Evolutionary conservation across 2,797 vertebrate species (phyloP), one percentile per base, ranked within the genome.

Genomic region (Coregonus suidteri): DNA sequence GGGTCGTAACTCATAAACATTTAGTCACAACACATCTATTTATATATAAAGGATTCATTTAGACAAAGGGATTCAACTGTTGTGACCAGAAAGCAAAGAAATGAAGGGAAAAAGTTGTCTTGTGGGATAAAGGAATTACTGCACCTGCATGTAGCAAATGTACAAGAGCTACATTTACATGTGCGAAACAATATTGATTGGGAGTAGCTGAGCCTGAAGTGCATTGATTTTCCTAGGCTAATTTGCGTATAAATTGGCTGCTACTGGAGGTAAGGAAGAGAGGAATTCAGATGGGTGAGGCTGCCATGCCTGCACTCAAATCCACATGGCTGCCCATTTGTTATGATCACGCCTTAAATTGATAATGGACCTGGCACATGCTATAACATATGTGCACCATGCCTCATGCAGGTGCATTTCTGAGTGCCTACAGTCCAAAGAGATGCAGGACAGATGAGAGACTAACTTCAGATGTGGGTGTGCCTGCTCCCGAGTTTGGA

Each of bases 171-270:
- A 67, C 31, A 31, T 67, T 67, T 5, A 30, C 31, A 67, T 16
- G 30, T 75, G 37, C 64, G 81, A 85, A 83, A 84, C 77, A 53
- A 75, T 73, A 77, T 75, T 77, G 37, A 81, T 81, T 75, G 72
- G 66, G 53, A 31, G 75, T 78, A 78, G 53, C 35, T 7, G 35
- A 70, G 73, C 34, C 83, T 80, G 74, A 72, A 82, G 82, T 72
- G 25, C 75, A 81, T 81, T 68, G 77, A 85, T 86, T 79, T 72
- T 73, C 18, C 64, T 73, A 30, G 52, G 16, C 51, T 77, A 67
- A 90, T 87, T 88, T 85, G 75, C 83, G 87, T 90, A 78, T 81
- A 84, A 84, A 90, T 87, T 51, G 81, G 76, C 75, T 81, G 59
- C 71, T 79, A 71, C 25, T 35, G 47, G 20, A 75, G 68, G 68